phyloP scores from a whole-genome alignment of 2,797 vertebrate genomes.

The Nothura maculosa region DNA sequence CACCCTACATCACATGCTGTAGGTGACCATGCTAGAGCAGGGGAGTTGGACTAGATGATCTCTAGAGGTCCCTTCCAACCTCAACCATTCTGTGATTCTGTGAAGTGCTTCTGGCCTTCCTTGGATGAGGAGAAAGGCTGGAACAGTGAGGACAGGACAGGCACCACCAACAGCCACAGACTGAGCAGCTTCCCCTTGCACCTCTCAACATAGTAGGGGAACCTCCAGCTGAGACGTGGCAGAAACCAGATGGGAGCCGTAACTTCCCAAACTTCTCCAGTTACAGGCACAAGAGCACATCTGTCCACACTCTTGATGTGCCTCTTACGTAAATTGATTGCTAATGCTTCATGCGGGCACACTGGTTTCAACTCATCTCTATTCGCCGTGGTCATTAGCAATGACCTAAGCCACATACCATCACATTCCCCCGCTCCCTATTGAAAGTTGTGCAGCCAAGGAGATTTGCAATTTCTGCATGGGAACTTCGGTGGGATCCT shows the following conservation, averaged over 20 bases:
- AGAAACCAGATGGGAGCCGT: not conserved
- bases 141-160: not conserved
- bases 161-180: accelerated
- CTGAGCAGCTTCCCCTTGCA: not conserved
- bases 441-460: not conserved
- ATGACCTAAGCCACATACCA: not conserved
- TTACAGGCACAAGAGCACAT: not conserved
- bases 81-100: no score
- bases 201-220: not conserved
- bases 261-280: not conserved
- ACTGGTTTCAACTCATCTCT: not conserved
- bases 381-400: not conserved
- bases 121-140: not conserved
- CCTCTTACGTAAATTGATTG: not conserved
- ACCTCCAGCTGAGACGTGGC: not conserved
- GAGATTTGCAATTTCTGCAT: not conserved
- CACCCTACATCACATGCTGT: no score
- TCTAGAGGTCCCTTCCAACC: no score
- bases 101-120: not conserved
- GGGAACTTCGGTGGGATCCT: slow-evolving; percentile 48
- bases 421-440: not conserved
- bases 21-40: no score
- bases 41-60: no score
- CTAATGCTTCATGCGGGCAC: not conserved
- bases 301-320: not conserved